Conservation (phyloP, 2,888 invertebrate genomes). For the Drosophila histrio region DNA sequence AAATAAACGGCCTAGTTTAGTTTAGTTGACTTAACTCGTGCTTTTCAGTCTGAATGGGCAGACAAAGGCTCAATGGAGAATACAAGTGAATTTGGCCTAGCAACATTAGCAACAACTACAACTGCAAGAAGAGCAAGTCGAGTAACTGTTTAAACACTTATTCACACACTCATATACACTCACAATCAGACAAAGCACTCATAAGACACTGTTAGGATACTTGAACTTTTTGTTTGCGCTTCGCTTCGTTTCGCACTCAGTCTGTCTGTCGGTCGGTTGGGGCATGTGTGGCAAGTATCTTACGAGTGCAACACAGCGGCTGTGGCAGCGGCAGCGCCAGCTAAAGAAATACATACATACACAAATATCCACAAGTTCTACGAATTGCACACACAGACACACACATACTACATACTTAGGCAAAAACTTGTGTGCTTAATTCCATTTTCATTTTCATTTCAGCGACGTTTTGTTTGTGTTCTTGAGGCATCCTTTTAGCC, state of each 20-base stretch:
- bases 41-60: not conserved
- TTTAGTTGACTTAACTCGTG: slow-evolving; percentile 29
- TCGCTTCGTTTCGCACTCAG: slow-evolving; percentile 18
- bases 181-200: slow-evolving; percentile 64
- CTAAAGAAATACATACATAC: slow-evolving; percentile 37
- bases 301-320: not conserved
- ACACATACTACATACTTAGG: slow-evolving; percentile 35
- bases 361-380: slow-evolving; percentile 49
- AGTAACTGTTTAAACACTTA: slow-evolving; percentile 62
- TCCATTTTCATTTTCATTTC: slow-evolving; percentile 75
- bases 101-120: slow-evolving; percentile 19
- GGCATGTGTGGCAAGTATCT: slow-evolving; percentile 44
- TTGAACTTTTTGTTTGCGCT: slow-evolving; percentile 63
- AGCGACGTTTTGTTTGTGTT: slow-evolving; percentile 68
- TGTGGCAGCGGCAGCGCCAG: slow-evolving; percentile 8
- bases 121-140: slow-evolving; percentile 22
- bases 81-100: slow-evolving; percentile 45
- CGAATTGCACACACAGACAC: slow-evolving; percentile 9
- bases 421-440: slow-evolving; percentile 70
- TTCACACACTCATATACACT: slow-evolving; percentile 40
- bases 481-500: slow-evolving; percentile 52
- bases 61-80: slow-evolving; percentile 20
- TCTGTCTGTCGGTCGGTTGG: slow-evolving; percentile 2
- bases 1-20: slow-evolving; percentile 46
- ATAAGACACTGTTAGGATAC: slow-evolving; percentile 65